Percentiles rank a stretch among this genome's conserved stretches.
These are phyloP conservation scores for Clamator glandarius DNA, from an alignment of 2,797 vertebrate genomes.

Conservation along the genomic window DNA sequence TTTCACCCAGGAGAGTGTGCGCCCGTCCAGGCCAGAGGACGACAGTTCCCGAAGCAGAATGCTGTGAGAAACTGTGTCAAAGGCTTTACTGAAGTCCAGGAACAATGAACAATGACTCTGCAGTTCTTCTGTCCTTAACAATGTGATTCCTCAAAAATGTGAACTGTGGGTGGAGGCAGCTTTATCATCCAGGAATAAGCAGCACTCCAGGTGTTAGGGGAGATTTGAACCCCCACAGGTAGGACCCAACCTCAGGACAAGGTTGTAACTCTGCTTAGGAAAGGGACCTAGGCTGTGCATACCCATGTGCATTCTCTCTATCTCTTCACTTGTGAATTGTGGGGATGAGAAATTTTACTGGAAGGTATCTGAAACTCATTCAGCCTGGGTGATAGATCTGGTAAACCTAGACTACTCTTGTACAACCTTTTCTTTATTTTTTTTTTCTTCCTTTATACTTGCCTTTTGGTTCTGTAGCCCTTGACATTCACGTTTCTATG, in stretches of 20 bases:
- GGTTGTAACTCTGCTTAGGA: neutral
- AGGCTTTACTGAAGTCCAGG: no score
- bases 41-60: no score
- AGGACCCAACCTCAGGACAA: neutral
- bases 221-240: neutral
- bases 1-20: no score
- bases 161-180: neutral
- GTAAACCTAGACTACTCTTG: neutral
- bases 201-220: fast-evolving
- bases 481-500: neutral
- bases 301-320: fast-evolving
- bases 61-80: no score
- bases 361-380: neutral
- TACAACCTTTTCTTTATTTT: neutral
- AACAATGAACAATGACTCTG: neutral
- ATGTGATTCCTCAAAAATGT: neutral
- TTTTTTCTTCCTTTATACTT: neutral
- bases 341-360: neutral
- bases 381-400: no score
- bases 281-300: neutral
- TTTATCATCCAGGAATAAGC: neutral
- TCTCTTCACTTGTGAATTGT: neutral
- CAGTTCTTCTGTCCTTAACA: neutral
- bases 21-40: no score
- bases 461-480: neutral